These are phyloP conservation scores for Megathymus violae DNA, from an alignment of 1,140 invertebrate species.

Conservation along the genomic window DNA sequence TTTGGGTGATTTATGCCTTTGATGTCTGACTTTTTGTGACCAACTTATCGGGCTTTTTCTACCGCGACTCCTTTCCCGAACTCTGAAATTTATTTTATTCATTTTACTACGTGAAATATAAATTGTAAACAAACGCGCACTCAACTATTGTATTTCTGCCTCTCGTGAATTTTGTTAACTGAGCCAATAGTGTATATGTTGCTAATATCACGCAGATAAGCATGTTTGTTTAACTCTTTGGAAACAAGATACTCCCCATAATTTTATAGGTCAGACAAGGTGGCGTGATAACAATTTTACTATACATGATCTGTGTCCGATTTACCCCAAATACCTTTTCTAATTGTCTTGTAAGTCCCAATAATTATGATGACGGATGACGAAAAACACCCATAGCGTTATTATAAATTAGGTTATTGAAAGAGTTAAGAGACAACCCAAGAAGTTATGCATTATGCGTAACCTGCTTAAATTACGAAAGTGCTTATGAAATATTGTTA, in stretches of 20 bases:
- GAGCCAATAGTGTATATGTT: slow-evolving; percentile 36
- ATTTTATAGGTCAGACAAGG: slow-evolving; percentile 48
- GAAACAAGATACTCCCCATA: slow-evolving; percentile 39
- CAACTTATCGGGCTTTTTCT: slow-evolving; percentile 79
- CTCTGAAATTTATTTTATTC: slow-evolving; percentile 59
- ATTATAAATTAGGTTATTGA: no score
- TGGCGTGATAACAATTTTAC: slow-evolving; percentile 25
- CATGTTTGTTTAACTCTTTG: slow-evolving; percentile 62
- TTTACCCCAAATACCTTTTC: background rate
- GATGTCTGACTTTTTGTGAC: slow-evolving; percentile 82
- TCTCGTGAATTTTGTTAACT: slow-evolving; percentile 43
- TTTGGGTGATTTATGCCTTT: slow-evolving; percentile 77
- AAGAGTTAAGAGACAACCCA: no score
- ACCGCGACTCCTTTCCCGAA: slow-evolving; percentile 70
- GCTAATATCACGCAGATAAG: slow-evolving; percentile 62
- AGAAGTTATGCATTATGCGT: no score
- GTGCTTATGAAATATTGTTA: no score
- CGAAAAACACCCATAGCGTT: no score
- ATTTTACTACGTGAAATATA: slow-evolving; percentile 35
- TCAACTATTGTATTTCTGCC: slow-evolving; percentile 17
- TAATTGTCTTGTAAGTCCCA: no score
- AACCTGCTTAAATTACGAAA: no score
- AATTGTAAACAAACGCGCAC: slow-evolving; percentile 31
- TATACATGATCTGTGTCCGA: background rate
- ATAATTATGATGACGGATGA: no score